Conservation (phyloP, 2,113 vertebrate species). For the Onychostoma macrolepis region DNA sequence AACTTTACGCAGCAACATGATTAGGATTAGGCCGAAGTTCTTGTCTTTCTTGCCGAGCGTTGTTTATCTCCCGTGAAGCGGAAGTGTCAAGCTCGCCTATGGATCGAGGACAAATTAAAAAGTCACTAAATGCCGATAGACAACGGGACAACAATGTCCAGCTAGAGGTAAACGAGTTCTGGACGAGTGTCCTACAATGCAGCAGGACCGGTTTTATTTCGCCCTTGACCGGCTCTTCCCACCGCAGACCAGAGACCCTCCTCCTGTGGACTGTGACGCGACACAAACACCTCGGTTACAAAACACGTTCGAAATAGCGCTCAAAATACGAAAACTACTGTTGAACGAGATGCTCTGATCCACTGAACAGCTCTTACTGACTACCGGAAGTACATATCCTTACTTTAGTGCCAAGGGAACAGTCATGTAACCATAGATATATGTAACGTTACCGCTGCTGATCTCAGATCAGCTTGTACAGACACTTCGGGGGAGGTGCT, state of each 20-base stretch:
- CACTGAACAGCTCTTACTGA: not conserved
- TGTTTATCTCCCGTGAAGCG: not conserved
- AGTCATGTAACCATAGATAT: not conserved
- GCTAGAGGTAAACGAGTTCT: not conserved
- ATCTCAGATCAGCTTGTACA: not conserved
- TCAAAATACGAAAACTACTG: not conserved
- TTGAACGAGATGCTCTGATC: not conserved
- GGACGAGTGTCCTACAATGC: not conserved
- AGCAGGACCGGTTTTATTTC: not conserved
- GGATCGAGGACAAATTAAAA: not conserved
- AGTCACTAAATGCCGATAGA: not conserved
- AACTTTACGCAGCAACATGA: slow-evolving; percentile 75
- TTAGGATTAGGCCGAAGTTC: not conserved
- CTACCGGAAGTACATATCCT: not conserved
- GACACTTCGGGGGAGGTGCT: not conserved
- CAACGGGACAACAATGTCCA: not conserved
- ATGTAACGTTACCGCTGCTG: not conserved
- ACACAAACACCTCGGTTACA: not conserved
- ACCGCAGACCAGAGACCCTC: slow-evolving; percentile 11
- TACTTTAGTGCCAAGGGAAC: not conserved
- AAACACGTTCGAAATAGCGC: not conserved
- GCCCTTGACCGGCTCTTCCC: slow-evolving; percentile 15
- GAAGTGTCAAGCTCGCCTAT: not conserved
- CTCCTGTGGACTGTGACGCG: not conserved
- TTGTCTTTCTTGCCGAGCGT: not conserved